Conservation (phyloP, 2,888 invertebrate genomes). For the Podabrus alpinus region DNA sequence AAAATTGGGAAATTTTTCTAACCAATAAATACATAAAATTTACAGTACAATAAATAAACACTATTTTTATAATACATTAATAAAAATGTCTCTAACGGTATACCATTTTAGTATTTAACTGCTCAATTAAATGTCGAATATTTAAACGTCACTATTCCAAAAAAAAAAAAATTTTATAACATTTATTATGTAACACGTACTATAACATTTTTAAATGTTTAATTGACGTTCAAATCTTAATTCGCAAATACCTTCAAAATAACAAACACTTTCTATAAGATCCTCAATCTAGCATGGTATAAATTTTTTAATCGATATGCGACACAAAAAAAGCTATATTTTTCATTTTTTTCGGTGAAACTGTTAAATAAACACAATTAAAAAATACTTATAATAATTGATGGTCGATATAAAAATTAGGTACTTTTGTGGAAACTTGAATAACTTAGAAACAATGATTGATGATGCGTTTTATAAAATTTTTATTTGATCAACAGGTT, state of each 20-base stretch:
- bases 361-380: neutral
- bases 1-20: neutral
- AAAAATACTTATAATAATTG: neutral
- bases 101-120: constrained; percentile 3
- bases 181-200: neutral
- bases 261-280: neutral
- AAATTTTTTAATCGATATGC: neutral
- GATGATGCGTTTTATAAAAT: neutral
- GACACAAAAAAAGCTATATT: neutral
- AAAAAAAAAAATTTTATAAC: neutral
- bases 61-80: constrained; percentile 3
- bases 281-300: neutral
- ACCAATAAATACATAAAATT: constrained; percentile 1
- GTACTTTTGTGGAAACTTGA: neutral
- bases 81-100: constrained; percentile 1
- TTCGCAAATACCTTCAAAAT: neutral
- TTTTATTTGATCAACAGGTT: neutral
- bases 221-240: neutral
- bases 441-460: neutral
- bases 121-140: constrained; percentile 1
- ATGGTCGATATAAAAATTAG: neutral
- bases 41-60: constrained; percentile 2
- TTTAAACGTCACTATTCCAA: neutral
- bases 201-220: neutral
- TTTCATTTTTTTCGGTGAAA: neutral